A percentile compares a stretch with the other conserved stretches of the same genome.
phyloP scores from a whole-genome alignment of 1,140 invertebrate species.

The Cotesia glomerata region DNA sequence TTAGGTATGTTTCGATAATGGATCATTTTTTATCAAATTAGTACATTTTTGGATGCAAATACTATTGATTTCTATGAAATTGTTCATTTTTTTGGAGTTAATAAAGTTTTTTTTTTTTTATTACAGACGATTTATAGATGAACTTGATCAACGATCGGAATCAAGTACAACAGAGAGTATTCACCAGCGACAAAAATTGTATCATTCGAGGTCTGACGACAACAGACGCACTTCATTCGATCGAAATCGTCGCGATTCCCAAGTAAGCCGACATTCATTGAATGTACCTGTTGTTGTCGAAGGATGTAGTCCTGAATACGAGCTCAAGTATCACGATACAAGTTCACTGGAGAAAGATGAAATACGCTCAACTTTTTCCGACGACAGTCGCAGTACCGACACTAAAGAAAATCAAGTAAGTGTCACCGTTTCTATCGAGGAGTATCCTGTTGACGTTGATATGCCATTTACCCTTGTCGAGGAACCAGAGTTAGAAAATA shows the following conservation, averaged over 20 bases:
- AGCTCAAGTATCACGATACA: constrained; percentile 54
- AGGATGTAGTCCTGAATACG: constrained; percentile 42
- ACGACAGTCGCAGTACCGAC: constrained; percentile 47
- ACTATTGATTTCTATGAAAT: too few relatives aligned
- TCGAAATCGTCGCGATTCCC: constrained; percentile 48
- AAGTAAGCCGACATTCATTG: constrained; percentile 54
- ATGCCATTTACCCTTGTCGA: constrained; percentile 49
- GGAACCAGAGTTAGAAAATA: constrained; percentile 56
- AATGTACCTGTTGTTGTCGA: constrained; percentile 51
- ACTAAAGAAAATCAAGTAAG: constrained; percentile 42
- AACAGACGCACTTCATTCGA: constrained; percentile 56
- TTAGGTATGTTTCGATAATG: constrained; percentile 28
- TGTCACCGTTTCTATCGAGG: constrained; percentile 19
- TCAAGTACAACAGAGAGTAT: constrained; percentile 52
- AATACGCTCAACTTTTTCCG: constrained; percentile 46
- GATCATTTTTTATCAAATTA: too few relatives aligned
- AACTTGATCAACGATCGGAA: constrained; percentile 47
- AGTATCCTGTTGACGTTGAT: constrained; percentile 42
- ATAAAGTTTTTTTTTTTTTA: constrained; percentile 34
- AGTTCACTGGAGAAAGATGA: constrained; percentile 51
- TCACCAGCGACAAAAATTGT: constrained; percentile 48
- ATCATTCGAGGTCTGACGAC: constrained; percentile 59
- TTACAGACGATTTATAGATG: constrained; percentile 47
- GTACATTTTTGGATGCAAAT: too few relatives aligned
- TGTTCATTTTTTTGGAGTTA: background rate